phyloP scores from a whole-genome alignment of 2,888 invertebrate species.

The Campaea margaritaria region DNA sequence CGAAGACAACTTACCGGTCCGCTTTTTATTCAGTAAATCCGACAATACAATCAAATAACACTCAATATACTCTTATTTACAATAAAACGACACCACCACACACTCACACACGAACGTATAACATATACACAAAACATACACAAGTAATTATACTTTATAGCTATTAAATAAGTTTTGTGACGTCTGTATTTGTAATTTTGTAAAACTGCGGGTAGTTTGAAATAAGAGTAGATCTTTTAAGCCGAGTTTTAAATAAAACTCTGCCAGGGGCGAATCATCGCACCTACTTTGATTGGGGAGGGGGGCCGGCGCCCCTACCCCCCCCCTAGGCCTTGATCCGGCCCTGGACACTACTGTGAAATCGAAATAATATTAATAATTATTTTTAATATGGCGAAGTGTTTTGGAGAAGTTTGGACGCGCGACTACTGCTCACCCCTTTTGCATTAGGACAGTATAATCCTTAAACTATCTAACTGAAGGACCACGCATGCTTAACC shows the following conservation, averaged over 20 bases:
- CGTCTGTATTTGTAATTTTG: slow-evolving; percentile 39
- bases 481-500: too few relatives aligned
- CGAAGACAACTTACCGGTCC: too few relatives aligned
- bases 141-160: slow-evolving; percentile 32
- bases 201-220: slow-evolving; percentile 41
- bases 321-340: slow-evolving; percentile 6
- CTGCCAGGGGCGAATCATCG: background rate
- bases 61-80: slow-evolving; percentile 12
- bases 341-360: slow-evolving; percentile 9
- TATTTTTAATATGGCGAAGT: slow-evolving; percentile 6
- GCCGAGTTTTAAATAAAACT: slow-evolving; percentile 20
- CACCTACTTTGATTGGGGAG: background rate
- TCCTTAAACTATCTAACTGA: background rate
- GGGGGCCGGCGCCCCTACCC: slow-evolving; percentile 1
- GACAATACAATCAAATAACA: background rate
- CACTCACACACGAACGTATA: slow-evolving; percentile 27
- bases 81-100: slow-evolving; percentile 4
- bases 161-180: slow-evolving; percentile 39
- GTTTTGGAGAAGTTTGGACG: background rate
- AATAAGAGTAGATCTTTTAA: slow-evolving; percentile 27
- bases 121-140: slow-evolving; percentile 38
- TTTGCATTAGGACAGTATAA: background rate
- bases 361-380: background rate
- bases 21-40: too few relatives aligned
- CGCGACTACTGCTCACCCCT: background rate